Base-by-base conservation (phyloP, 2,888 invertebrate species). In the Cremastinae sp. region DNA sequence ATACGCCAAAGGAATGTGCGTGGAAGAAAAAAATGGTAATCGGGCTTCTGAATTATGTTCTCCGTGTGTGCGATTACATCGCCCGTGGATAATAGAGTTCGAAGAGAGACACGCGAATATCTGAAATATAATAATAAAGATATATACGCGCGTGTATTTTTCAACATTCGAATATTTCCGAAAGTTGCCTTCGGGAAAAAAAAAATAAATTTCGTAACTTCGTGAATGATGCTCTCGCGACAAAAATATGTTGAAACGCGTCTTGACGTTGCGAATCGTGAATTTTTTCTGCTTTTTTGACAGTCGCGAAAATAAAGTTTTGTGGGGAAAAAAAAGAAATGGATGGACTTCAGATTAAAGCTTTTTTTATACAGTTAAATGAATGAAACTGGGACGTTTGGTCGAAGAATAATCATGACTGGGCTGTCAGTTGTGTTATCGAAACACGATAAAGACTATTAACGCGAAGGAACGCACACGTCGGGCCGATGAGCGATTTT, bases 361-460 rank as follows among this genome's bases (percentile, higher is more conserved):
- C 5, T 28, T 28, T 28, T 28, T 28, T 28, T 28, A 28, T 3
- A 28, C 5, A 28, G 5, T n/a, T n/a, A 28, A 28, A 28, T 3
- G 5, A 28, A 28, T 28, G 28, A 28, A 28, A 28, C 28, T 28
- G 28, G 36, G 36, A 54, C 34, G 41, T 22, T 64, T 18, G 5
- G 16, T 45, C 18, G 7, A 9, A 20, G 68, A 73, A 58, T 69
- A 56, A 76, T 64, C 68, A 62, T 51, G 49, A 20, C 73, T 22
- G 53, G 64, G 59, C 53, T 76, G 58, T 69, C 73, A 74, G 73
- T 69, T 65, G 74, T 69, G 76, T 77, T 77, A 77, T 73, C 72
- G 51, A 58, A 41, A 58, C 62, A 47, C 64, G 73, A 68, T 73
- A 70, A 72, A 58, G 56, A 2, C 47, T 41, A n/a, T n/a, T 9